A percentile compares a stretch with the other conserved stretches of the same genome.
These are phyloP conservation scores for Leptodactylus fuscus DNA, from an alignment of 2,113 vertebrate species.

Conservation along the genomic window DNA sequence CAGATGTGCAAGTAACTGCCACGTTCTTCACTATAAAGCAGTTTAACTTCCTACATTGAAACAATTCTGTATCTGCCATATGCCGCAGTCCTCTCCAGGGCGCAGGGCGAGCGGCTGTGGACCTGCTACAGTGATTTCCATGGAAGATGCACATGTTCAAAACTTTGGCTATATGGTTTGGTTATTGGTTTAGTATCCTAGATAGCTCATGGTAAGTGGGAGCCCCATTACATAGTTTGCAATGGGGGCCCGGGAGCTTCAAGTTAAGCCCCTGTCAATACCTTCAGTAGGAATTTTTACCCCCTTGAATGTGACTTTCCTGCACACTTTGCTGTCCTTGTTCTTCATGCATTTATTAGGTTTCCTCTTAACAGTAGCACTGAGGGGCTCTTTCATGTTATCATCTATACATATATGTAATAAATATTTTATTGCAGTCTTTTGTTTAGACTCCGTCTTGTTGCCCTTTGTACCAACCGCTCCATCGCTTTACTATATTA, in stretches of 20 bases:
- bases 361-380: no score
- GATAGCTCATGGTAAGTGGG: no score
- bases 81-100: constrained; percentile 16
- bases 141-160: not conserved
- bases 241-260: no score
- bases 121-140: constrained; percentile 46
- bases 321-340: no score
- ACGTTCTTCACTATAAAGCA: constrained; percentile 68
- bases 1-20: constrained; percentile 73
- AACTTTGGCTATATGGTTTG: not conserved
- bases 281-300: no score
- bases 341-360: no score
- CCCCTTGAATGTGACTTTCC: no score
- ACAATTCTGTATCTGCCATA: constrained; percentile 49
- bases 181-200: no score
- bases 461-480: not conserved
- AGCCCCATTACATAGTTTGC: no score
- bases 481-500: not conserved
- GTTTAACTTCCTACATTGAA: constrained; percentile 60
- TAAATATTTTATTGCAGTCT: constrained; percentile 25
- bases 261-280: no score
- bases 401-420: not conserved
- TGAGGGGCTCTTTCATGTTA: no score
- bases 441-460: constrained; percentile 3
- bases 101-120: not conserved